Base-by-base conservation (phyloP, 1,140 invertebrate genomes). In the Gonioctena quinquepunctata region DNA sequence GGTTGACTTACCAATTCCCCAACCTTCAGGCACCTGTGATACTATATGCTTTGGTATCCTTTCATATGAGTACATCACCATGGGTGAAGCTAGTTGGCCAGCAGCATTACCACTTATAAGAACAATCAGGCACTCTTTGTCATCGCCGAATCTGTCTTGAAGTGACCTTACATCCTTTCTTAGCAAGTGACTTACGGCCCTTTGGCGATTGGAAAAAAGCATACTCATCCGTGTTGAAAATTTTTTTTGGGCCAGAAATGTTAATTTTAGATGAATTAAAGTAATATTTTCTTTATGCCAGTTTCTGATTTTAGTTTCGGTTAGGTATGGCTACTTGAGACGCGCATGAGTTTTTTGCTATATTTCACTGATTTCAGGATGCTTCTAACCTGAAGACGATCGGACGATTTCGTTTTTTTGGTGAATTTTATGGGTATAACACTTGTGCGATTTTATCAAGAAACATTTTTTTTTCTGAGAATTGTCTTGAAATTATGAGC, bases 1-100 rank as follows among this genome's bases (percentile, higher is more conserved):
- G 16, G 82, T 77, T 60, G 77, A 78, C 26, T 66, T 59, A 27
- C 83, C 82, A 18, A 83, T 65, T 4, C 75, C 79, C 80, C 83
- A 85, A 23, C 50, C 52, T 70, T 69, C 21, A 8, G 80, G 80
- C 8, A 83, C 62, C 11, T 61, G 23, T 28, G 59, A 33, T 13
- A 33, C 28, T 8, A 33, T 13, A 33, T 33, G 28, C 28, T 33
- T 33, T 33, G 28, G 28, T 33, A 3, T 33, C n/a, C 50, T 66
- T 56, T 66, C 50, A 1, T 56, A 66, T 66, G 48, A 3, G 25
- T 27, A 66, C 48, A 66, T 56, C 5, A 66, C 21, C 64, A 66
- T 66, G 48, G 64, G 33, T 33, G 64, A 13, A 26, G 64, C 64
- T 28, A 66, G 26, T 18, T 56, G 22, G 18, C 64, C 64, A 16